Conservation (phyloP, 2,888 invertebrate species). For the Palloptera scutellata region DNA sequence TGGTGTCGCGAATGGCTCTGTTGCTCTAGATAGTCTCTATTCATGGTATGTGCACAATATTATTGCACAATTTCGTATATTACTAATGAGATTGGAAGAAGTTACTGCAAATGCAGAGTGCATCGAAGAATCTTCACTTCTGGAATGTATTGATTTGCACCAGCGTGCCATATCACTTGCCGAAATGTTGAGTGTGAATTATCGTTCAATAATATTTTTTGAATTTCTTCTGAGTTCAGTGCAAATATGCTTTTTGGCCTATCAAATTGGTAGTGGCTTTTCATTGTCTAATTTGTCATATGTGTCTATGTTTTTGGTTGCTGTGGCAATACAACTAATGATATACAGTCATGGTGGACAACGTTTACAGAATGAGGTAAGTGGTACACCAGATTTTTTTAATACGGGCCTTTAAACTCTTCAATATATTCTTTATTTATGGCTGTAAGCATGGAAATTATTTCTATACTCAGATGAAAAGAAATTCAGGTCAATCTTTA, state of each 20-base stretch:
- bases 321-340: conserved; percentile 35
- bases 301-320: conserved; percentile 24
- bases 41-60: conserved; percentile 38
- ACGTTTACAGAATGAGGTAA: conserved; percentile 36
- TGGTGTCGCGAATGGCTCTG: conserved; percentile 14
- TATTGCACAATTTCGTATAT: conserved; percentile 36
- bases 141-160: conserved; percentile 30
- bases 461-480: neutral
- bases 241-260: conserved; percentile 35
- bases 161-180: conserved; percentile 29
- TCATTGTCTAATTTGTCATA: conserved; percentile 24
- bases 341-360: conserved; percentile 40
- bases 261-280: conserved; percentile 31
- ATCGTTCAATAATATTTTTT: conserved; percentile 33
- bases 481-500: too few relatives aligned
- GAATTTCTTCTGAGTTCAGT: conserved; percentile 33
- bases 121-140: conserved; percentile 12
- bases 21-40: conserved; percentile 34
- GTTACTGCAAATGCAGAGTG: conserved; percentile 6
- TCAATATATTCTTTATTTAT: neutral
- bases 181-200: conserved; percentile 29
- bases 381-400: neutral
- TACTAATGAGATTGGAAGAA: conserved; percentile 29
- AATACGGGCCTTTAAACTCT: neutral
- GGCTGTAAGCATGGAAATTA: neutral